Evolutionary conservation across 2,888 invertebrate species (phyloP).

Genomic region (Seira musarum): DNA sequence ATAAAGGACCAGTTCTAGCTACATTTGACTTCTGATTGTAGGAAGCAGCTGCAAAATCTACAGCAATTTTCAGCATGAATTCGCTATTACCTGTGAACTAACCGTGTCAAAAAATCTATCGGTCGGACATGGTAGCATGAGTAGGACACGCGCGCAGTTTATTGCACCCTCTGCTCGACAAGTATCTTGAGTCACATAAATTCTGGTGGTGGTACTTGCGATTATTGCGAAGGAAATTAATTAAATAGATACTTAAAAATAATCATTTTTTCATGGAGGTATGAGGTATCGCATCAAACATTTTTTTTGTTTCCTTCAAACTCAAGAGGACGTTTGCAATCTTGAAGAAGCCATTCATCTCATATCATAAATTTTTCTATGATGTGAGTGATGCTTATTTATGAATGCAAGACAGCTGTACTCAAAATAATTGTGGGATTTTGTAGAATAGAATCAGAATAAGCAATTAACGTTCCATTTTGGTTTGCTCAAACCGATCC

Average conservation of each 20-base stretch:
- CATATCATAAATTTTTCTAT: too few species aligned
- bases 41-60: constrained; percentile 14
- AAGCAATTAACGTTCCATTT: constrained; percentile 23
- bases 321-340: background rate
- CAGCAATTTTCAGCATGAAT: constrained; percentile 13
- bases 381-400: too few species aligned
- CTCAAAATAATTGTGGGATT: constrained; percentile 6
- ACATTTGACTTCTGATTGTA: too few species aligned
- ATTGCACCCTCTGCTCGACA: constrained; percentile 8
- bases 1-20: too few species aligned
- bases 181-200: background rate
- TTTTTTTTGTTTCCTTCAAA: background rate
- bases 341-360: background rate
- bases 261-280: constrained; percentile 4
- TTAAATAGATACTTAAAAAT: constrained; percentile 12
- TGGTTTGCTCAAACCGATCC: background rate
- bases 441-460: constrained; percentile 10
- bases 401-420: constrained; percentile 8
- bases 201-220: background rate
- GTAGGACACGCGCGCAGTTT: constrained; percentile 14
- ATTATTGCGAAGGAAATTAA: background rate
- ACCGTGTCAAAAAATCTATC: constrained; percentile 5
- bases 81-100: background rate
- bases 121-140: background rate
- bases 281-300: constrained; percentile 1